Evolutionary conservation across 1,140 invertebrate species (phyloP), one percentile per base, ranked within the genome.

Genomic region (Formica exsecta): DNA sequence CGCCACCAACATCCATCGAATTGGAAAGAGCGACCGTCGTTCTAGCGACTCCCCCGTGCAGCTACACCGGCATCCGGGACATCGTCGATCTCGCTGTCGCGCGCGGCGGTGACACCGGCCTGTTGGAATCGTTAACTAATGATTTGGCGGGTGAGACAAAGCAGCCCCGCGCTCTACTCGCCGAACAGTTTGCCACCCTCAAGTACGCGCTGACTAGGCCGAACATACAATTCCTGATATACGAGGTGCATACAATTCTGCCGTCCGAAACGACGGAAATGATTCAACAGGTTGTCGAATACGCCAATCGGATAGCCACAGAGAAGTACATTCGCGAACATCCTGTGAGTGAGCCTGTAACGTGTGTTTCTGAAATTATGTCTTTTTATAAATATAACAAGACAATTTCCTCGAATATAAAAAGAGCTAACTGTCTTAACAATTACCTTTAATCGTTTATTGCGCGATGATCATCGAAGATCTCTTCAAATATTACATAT

Each of bases 11-110:
- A 6, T 92, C 92, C 2, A 59, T 92, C 2, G 93, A 95, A 22
- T 95, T 97, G 86, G 96, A 97, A 80, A 96, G 96, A 25, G 97
- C 97, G 0, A 97, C 97, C 0, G 96, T 97, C 0, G 96, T 97
- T 3, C 94, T 98, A 85, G 97, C 97, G 4, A 97, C 97, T 0
- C 97, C 97, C 0, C 97, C 97, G 0, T 97, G 97, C 89, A 97
- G 97, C 1, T 98, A 97, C 88, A 97, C 97, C 0, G 97, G 97
- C 2, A 96, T 98, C 9, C 96, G 95, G 0, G 97, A 98, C 92
- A 96, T 97, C 1, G 97, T 97, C 6, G 97, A 98, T 90, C 93
- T 98, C 64, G 97, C 91, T 1, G 92, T 95, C 8, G 94, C 94
- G 3, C 92, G 94, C 19, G 93, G 89, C 5, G 94, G 94, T n/a